Evolutionary conservation across 2,113 vertebrate species (phyloP).

Genomic region (Dascyllus trimaculatus): DNA sequence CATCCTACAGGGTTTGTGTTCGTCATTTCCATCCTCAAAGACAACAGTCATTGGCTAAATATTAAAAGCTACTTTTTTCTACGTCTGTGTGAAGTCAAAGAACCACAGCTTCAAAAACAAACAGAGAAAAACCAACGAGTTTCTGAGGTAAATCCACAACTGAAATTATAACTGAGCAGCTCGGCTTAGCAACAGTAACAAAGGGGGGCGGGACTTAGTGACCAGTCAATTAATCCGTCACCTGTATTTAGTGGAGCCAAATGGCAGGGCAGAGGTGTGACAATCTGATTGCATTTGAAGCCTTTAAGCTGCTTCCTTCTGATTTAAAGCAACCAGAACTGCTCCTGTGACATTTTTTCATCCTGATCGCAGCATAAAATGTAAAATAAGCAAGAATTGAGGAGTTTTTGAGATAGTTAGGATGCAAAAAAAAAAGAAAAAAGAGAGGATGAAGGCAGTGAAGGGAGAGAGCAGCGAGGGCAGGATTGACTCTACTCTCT

Average conservation of each 20-base stretch:
- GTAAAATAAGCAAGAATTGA: background rate
- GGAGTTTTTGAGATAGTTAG: slow-evolving; percentile 9
- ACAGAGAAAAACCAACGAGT: too few species aligned
- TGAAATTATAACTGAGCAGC: background rate
- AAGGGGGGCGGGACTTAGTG: background rate
- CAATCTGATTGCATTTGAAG: slow-evolving; percentile 33
- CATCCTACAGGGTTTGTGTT: too few species aligned
- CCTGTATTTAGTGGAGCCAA: slow-evolving; percentile 19
- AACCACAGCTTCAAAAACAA: too few species aligned
- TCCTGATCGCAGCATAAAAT: background rate
- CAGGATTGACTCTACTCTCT: slow-evolving; percentile 11
- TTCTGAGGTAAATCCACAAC: too few species aligned
- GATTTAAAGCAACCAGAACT: slow-evolving; percentile 14
- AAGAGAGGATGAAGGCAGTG: background rate
- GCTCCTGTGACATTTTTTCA: slow-evolving; percentile 18
- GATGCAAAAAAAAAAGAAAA: background rate
- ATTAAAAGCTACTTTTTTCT: too few species aligned
- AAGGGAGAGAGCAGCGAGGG: slow-evolving; percentile 26
- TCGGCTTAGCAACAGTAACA: background rate
- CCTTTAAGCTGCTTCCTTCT: slow-evolving; percentile 11
- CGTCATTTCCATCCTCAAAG: too few species aligned
- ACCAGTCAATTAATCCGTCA: slow-evolving; percentile 7
- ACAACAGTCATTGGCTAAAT: too few species aligned
- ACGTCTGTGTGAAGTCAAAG: too few species aligned
- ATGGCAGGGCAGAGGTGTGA: slow-evolving; percentile 23